A percentile compares a stretch with the other conserved stretches of the same genome.
These are phyloP conservation scores for Platycnemis pennipes DNA, from an alignment of 2,888 invertebrate genomes.

Conservation along the genomic window DNA sequence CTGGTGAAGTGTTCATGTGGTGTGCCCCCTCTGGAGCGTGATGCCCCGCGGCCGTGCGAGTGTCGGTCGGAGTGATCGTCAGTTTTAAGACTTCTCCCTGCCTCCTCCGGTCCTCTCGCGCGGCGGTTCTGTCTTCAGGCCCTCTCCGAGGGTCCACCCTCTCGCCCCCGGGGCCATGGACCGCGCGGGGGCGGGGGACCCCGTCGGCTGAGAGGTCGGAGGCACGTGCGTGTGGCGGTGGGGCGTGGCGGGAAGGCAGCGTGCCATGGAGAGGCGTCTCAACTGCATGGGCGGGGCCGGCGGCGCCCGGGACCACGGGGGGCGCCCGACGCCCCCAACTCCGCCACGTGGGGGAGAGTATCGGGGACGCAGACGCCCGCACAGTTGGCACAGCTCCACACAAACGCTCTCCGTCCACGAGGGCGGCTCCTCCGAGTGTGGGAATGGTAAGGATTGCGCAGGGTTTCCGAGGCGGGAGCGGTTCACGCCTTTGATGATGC, in stretches of 20 bases:
- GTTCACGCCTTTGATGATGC: background rate
- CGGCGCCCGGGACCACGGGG: slow-evolving; percentile 68
- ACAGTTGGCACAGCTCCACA: slow-evolving; percentile 73
- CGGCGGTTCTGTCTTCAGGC: background rate
- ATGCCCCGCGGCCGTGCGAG: background rate
- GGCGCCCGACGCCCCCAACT: slow-evolving; percentile 49
- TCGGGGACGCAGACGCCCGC: slow-evolving; percentile 71
- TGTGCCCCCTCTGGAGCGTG: background rate
- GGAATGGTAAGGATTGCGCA: slow-evolving; percentile 58
- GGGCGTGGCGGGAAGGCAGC: slow-evolving; percentile 37
- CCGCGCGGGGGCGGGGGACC: background rate
- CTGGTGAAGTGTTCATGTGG: background rate
- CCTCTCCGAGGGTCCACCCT: background rate
- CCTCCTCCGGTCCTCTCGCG: background rate
- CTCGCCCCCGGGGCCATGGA: background rate
- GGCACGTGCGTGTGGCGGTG: slow-evolving; percentile 46
- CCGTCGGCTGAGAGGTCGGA: background rate
- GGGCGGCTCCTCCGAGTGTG: slow-evolving; percentile 62
- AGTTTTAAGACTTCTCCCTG: background rate
- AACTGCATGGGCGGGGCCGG: slow-evolving; percentile 71
- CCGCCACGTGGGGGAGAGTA: slow-evolving; percentile 66
- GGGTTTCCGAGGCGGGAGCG: background rate
- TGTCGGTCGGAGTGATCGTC: background rate
- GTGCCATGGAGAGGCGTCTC: slow-evolving; percentile 69
- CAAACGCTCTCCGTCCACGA: slow-evolving; percentile 71